Evolutionary conservation across 2,113 vertebrate species (phyloP).

Genomic region (Ameiurus melas): DNA sequence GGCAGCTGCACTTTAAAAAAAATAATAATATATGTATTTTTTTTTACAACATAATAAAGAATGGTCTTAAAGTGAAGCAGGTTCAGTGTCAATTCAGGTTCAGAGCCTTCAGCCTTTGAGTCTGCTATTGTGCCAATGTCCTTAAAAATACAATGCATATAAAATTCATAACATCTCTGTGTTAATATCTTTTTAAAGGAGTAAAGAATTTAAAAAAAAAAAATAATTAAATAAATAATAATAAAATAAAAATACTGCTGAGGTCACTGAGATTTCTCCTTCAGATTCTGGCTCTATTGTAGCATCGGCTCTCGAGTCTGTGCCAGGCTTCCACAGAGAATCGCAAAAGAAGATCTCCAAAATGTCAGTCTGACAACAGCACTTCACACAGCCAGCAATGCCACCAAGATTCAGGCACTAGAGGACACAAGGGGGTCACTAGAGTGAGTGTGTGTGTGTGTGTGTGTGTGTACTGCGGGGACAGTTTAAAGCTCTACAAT

Average conservation of each 20-base stretch:
- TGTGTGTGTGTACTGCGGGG: not conserved
- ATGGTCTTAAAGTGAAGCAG: conserved; percentile 21
- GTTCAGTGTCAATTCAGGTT: not conserved
- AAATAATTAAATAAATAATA: not conserved
- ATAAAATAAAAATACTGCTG: conserved; percentile 15
- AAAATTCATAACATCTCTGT: conserved; percentile 3
- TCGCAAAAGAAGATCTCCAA: conserved; percentile 52
- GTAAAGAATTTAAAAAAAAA: conserved; percentile 1
- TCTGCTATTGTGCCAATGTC: not conserved
- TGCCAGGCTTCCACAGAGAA: conserved; percentile 44
- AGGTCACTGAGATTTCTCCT: conserved; percentile 46
- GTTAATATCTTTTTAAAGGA: not conserved
- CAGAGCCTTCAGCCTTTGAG: not conserved
- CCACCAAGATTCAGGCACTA: conserved; percentile 35
- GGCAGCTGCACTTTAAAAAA: conserved; percentile 3
- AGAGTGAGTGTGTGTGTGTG: conserved; percentile 26
- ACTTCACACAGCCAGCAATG: conserved; percentile 46
- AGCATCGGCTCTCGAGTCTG: conserved; percentile 24
- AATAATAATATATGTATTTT: not conserved
- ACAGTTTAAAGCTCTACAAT: conserved; percentile 37
- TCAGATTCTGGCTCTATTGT: conserved; percentile 48
- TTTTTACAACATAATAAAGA: conserved; percentile 28
- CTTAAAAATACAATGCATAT: not conserved
- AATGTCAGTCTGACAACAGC: conserved; percentile 57
- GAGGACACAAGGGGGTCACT: conserved; percentile 44